Conservation (phyloP, 2,797 vertebrate genomes). For the Cossypha heuglini region DNA sequence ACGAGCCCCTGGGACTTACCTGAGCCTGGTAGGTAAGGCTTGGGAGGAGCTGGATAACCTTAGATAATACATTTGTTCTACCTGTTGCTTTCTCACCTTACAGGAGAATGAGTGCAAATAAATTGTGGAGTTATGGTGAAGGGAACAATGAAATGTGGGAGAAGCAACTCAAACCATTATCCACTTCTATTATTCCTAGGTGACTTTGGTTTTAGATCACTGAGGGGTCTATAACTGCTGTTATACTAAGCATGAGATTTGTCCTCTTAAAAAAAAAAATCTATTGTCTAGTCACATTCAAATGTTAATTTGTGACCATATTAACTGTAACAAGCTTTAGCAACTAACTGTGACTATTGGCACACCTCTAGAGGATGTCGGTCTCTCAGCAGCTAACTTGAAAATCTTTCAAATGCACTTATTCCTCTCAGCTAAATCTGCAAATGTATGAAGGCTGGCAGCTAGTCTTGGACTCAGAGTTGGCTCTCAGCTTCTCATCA, state of each 20-base stretch:
- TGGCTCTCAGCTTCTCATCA: not conserved
- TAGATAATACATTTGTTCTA: not conserved
- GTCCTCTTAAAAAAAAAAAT: not conserved
- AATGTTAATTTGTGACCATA: not conserved
- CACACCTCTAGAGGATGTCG: not conserved
- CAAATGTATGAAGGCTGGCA: not conserved
- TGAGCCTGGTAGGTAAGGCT: not conserved
- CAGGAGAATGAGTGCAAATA: not conserved
- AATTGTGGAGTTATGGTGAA: not conserved
- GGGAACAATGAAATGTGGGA: not conserved
- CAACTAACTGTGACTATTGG: not conserved
- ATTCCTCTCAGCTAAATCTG: not conserved
- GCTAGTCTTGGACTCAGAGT: not conserved
- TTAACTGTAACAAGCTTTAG: not conserved
- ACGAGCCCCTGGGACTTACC: not conserved
- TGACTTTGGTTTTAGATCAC: not conserved
- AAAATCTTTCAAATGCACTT: not conserved
- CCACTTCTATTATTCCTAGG: not conserved
- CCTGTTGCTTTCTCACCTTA: not conserved
- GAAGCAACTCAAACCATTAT: not conserved
- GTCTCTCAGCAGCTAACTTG: not conserved
- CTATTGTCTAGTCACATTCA: not conserved
- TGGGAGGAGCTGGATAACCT: not conserved
- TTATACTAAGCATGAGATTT: not conserved
- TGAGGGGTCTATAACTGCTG: not conserved